Conservation (phyloP, 2,113 vertebrate genomes). For the Oreocharis arfaki region DNA sequence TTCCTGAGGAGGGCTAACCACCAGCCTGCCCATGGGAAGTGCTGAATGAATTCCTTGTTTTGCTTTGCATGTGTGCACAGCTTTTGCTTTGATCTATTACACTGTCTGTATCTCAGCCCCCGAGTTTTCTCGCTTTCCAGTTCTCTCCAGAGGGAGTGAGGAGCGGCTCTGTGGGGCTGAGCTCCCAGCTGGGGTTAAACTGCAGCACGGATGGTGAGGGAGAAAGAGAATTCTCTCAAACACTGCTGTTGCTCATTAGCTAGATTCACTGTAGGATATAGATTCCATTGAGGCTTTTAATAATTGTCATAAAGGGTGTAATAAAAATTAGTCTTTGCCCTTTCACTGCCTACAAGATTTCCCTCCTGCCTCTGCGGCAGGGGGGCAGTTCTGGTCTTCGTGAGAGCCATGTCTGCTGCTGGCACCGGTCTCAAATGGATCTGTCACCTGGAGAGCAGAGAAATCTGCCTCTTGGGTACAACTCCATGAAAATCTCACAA, state of each 20-base stretch:
- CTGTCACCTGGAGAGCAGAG: neutral
- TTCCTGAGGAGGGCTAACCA: neutral
- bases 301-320: neutral
- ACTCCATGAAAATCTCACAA: neutral
- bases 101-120: neutral
- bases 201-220: neutral
- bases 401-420: neutral
- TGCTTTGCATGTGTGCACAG: neutral
- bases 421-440: neutral
- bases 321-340: constrained; percentile 48
- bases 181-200: neutral
- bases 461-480: neutral
- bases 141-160: neutral
- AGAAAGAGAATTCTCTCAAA: neutral
- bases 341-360: neutral
- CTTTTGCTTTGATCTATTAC: neutral
- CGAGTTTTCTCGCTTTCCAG: fast-evolving
- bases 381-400: neutral
- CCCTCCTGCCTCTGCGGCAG: neutral
- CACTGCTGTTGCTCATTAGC: neutral
- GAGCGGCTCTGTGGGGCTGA: neutral
- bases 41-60: neutral
- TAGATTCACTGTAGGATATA: neutral
- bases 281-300: neutral
- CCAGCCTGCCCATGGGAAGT: neutral